Base-by-base conservation (phyloP, 2,113 vertebrate genomes). In the Aythya baeri region DNA sequence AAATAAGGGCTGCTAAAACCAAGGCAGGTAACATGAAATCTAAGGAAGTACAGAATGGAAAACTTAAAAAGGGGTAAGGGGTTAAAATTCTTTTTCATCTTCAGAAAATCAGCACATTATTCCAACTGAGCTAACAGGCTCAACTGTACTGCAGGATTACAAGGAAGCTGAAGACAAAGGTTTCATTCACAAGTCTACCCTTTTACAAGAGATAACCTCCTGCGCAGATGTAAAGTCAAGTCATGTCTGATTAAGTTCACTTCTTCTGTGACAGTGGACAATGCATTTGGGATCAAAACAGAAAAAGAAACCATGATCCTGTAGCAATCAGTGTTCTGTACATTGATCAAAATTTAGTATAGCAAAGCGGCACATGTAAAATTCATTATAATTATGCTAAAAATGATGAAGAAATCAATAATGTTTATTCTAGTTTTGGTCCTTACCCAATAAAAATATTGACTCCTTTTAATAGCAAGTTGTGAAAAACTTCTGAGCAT, bases 121-220 rank as follows among this genome's bases (percentile, higher is more conserved):
- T 98, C 97, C 96, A 98, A 97, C 93, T 92, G 96, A 98, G 97
- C 96, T 96, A 98, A 97, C 94, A 92, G 41, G 93, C 93, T 97
- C 93, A 98, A 98, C 96, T 97, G 95, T 96, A 96, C 80, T 95
- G 95, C 65, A 97, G 71, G 95, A 98, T 97, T 98, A 98, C 96
- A 97, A 96, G 94, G 90, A 97, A 97, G 93, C 92, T 96, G 93
- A 97, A 98, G 98, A 99, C 98, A 99, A 98, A 97, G 97, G 86
- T 88, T 97, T 98, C 98, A 99, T 99, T 99, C 98, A 99, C 98
- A 81, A 94, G 65, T 91, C 96, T 97, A 97, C 96, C 97, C 98
- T 98, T 97, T 97, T 98, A 98, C 93, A 92, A 97, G 95, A 98
- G 98, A 98, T 98, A 99, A 99, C 98, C 98, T 99, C 98, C 98